Evolutionary conservation across 2,113 vertebrate species (phyloP), one percentile per base, ranked within the genome.

Genomic region (Ivindomyrus marchei): DNA sequence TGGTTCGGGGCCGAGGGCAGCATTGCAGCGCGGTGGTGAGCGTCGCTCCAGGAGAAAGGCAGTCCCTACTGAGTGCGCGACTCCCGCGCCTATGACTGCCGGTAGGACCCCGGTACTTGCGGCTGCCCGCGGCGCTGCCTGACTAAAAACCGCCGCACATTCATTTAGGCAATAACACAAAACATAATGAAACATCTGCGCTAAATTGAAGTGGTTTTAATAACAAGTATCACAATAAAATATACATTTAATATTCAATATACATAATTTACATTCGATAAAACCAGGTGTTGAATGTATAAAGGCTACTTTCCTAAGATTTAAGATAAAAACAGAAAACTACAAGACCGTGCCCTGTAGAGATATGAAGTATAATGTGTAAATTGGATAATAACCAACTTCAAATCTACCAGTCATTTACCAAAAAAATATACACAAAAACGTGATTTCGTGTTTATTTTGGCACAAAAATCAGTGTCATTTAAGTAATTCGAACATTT

Each of bases 1-100:
- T 93, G 94, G 49, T 90, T 94, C 46, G 95, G 93, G 46, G 92
- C 92, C 7, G 91, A 56, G 17, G 94, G 94, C 91, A 95, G 92
- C 96, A 97, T 96, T 11, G 24, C 36, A 31, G 24, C 8, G 1
- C 36, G 19, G 5, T 21, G 31, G 36, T 0, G 10, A 58, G 50
- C 4, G 9, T 15, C 2, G 13, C 36, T 39, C 11, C n/a, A 21
- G 53, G 31, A 24, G 31, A 36, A 31, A 36, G 13, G 36, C 77
- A 66, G 46, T 91, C 93, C 93, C 92, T 87, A 90, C 92, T 91
- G 91, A 92, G 92, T 85, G 91, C 95, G 95, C 95, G 95, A 94
- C 95, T 93, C 92, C 66, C 92, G 94, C 93, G 94, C 93, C 92
- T 94, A 95, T 94, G 94, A 93, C 95, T 94, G 92, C 83, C n/a